Percentiles rank a stretch among this genome's conserved stretches.
Evolutionary conservation across 37 sponge, comb jelly and placozoan genomes (phyloP).

Genomic region (Bolinopsis microptera): DNA sequence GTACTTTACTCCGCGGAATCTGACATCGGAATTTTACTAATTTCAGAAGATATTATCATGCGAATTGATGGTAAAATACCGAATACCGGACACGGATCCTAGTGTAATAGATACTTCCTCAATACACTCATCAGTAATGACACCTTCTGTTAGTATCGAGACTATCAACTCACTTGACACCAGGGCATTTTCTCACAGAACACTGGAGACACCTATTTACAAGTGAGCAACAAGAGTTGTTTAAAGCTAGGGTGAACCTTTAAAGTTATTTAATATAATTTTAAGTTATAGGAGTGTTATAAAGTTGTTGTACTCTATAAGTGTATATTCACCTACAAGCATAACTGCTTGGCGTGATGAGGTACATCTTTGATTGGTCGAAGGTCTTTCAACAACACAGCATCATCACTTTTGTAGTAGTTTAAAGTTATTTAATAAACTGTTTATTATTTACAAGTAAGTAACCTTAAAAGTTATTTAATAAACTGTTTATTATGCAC

Average conservation of each 20-base stretch:
- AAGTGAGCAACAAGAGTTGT: background rate
- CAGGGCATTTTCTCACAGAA: background rate
- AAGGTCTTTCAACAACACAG: background rate
- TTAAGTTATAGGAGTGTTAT: background rate
- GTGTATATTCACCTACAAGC: too few relatives aligned
- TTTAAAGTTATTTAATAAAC: background rate
- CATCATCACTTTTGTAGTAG: background rate
- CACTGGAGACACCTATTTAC: constrained; percentile 36
- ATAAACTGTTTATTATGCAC: too few relatives aligned
- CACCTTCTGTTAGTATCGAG: constrained; percentile 36
- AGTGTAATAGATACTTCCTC: constrained; percentile 42
- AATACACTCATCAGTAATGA: background rate
- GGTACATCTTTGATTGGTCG: too few relatives aligned
- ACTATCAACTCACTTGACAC: constrained; percentile 54
- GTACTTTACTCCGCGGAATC: too few relatives aligned
- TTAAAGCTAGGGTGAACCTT: background rate
- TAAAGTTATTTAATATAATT: background rate
- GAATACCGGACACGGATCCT: constrained; percentile 39
- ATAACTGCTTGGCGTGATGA: too few relatives aligned
- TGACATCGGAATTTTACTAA: too few relatives aligned
- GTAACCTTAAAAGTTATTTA: too few relatives aligned
- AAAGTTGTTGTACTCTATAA: too few relatives aligned
- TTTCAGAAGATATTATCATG: constrained; percentile 6
- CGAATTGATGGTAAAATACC: constrained; percentile 8
- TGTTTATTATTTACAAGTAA: too few relatives aligned